Conservation (phyloP, 1,140 invertebrate species). For the Pygmarrhopalites habei region DNA sequence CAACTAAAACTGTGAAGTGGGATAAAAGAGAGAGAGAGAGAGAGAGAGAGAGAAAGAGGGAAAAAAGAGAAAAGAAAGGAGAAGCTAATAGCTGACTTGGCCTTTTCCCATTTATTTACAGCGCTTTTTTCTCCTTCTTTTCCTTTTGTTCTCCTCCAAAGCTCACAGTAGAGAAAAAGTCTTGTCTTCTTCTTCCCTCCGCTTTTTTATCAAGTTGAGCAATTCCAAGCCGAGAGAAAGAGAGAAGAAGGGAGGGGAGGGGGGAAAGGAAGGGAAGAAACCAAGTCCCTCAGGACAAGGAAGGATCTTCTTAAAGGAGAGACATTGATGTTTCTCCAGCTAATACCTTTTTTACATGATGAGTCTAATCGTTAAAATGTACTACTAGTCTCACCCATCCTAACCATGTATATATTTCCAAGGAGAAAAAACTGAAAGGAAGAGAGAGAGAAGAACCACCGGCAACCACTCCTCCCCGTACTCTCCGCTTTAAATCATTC, state of each 20-base stretch:
- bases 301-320: background rate
- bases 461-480: background rate
- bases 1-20: background rate
- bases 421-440: no score
- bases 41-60: no score
- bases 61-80: no score
- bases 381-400: no score
- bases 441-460: no score
- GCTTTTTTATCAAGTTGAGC: background rate
- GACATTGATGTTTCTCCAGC: background rate
- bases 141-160: slow-evolving; percentile 2
- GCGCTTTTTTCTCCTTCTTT: slow-evolving; percentile 6
- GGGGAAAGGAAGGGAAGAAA: background rate
- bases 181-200: background rate
- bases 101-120: slow-evolving; percentile 18
- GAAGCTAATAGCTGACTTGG: slow-evolving; percentile 16
- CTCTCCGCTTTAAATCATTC: slow-evolving; percentile 2
- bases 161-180: background rate
- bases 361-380: background rate
- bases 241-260: background rate
- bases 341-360: slow-evolving; percentile 12
- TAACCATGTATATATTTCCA: no score
- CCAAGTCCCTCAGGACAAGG: background rate
- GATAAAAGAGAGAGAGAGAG: background rate
- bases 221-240: background rate